Evolutionary conservation across 2,113 vertebrate genomes (phyloP).

Genomic region (Pheucticus melanocephalus): DNA sequence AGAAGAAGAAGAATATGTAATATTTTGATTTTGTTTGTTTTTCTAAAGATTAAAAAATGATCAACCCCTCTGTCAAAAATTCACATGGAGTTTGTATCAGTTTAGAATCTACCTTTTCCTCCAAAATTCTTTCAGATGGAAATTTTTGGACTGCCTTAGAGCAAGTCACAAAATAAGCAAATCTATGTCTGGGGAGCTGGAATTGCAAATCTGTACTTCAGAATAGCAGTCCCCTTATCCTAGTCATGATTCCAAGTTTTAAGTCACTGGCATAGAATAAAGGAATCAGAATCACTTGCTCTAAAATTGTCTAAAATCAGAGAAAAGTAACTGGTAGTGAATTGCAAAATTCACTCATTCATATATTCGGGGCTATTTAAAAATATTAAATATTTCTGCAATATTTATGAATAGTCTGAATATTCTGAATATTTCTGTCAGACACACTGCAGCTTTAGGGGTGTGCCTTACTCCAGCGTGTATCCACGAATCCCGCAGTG

Average conservation of each 20-base stretch:
- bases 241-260: background rate
- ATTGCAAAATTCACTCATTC: background rate
- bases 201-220: background rate
- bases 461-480: background rate
- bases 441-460: background rate
- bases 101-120: background rate
- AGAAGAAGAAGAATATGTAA: background rate
- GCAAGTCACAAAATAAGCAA: background rate
- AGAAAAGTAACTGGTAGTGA: background rate
- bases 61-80: background rate
- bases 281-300: background rate
- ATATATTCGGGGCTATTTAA: background rate
- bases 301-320: background rate
- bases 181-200: background rate
- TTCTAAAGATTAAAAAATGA: background rate
- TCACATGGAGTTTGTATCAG: background rate
- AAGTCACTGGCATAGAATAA: background rate
- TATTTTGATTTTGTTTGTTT: background rate
- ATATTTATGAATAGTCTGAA: background rate
- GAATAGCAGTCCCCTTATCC: background rate
- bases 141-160: background rate
- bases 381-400: background rate
- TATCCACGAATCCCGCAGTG: background rate
- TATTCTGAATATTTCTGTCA: background rate
- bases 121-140: background rate